Base-by-base conservation (phyloP, 2,113 vertebrate genomes). In the Datnioides undecimradiatus region DNA sequence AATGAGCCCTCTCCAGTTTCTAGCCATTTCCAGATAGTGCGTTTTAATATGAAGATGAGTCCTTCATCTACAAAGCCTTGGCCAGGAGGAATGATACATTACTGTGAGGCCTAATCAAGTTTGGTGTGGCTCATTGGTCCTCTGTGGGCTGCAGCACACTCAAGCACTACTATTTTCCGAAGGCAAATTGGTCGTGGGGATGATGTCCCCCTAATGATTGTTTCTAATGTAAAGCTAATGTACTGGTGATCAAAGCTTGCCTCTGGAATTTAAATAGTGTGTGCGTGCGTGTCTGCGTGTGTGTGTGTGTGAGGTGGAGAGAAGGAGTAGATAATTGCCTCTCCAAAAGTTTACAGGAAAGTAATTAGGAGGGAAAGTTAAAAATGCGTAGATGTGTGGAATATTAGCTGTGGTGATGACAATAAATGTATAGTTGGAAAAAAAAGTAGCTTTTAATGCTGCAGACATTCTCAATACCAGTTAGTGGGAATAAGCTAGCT, bases 211-310 rank as follows among this genome's bases (percentile, higher is more conserved):
- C 79, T 93, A 92, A 94, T 91, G 93, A 92, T 82, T 71, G 78
- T 88, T 88, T 90, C 86, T 94, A 93, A 94, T 93, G 89, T 91
- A 93, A 90, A 86, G 92, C 92, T 94, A 93, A 94, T 93, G 93
- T 92, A 86, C 60, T 90, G 92, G 86, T 79, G 87, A 92, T 92
- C 90, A 90, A 91, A 88, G 87, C 85, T 88, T 77, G 88, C 89
- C 85, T 81, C 75, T 83, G 86, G 90, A 91, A 88, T 92, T 86
- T 76, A 62, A 89, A 87, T 84, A 55, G 88, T 84, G 74, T 75
- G 68, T 40, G 67, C 69, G 73, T 76, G 78, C 60, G 49, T 58
- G 62, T 72, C 41, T 62, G 34, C 71, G 51, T 71, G 76, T 49
- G 62, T 73, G 48, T 54, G 57, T 40, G 55, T 34, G 74, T 13